Conservation (phyloP, 2,797 vertebrate species). For the Amblyraja radiata region DNA sequence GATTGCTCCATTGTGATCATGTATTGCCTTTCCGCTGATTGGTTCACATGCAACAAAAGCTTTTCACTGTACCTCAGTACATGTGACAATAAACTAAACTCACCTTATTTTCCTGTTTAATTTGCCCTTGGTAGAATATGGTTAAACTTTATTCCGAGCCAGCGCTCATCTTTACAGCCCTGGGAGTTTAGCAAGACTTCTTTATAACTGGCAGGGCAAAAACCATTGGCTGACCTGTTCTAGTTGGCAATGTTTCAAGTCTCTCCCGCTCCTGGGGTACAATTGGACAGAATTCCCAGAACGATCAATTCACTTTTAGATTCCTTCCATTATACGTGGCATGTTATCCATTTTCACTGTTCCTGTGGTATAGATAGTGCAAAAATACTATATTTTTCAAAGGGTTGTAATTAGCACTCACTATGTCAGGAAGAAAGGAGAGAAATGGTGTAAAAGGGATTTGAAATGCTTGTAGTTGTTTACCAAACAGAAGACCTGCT, state of each 20-base stretch:
- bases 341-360: slow-evolving; percentile 66
- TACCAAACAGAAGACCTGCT: neutral
- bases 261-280: slow-evolving; percentile 63
- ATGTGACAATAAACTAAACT: too few species aligned
- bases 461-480: slow-evolving; percentile 19
- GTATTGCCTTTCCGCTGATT: too few species aligned
- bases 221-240: slow-evolving; percentile 65
- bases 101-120: neutral
- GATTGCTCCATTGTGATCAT: too few species aligned
- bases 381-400: slow-evolving; percentile 54
- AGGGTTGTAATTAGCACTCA: slow-evolving; percentile 45
- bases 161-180: slow-evolving; percentile 44
- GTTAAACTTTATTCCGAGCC: neutral
- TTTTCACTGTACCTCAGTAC: too few species aligned
- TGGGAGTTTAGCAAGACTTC: slow-evolving; percentile 61
- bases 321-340: slow-evolving; percentile 74
- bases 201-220: slow-evolving; percentile 69
- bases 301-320: slow-evolving; percentile 77
- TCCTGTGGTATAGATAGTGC: slow-evolving; percentile 68
- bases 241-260: slow-evolving; percentile 65
- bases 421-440: slow-evolving; percentile 49
- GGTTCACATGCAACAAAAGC: too few species aligned
- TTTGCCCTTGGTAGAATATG: neutral
- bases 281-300: slow-evolving; percentile 66
- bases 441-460: slow-evolving; percentile 2